Base-by-base conservation (phyloP, 1,140 invertebrate genomes). In the Liolophura sinensis region DNA sequence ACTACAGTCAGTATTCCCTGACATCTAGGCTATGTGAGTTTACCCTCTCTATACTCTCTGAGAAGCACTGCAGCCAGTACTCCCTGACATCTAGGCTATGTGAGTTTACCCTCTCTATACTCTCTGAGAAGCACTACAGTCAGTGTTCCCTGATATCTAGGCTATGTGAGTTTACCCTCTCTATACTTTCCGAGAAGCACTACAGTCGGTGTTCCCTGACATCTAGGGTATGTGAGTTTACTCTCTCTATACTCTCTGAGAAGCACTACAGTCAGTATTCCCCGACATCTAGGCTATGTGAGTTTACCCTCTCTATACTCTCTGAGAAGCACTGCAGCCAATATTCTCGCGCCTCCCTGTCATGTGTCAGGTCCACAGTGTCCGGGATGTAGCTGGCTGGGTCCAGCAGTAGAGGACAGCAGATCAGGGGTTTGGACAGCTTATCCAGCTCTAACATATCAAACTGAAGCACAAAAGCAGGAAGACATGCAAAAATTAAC, bases 261-360 rank as follows among this genome's bases (percentile, higher is more conserved):
- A 98, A 93, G 80, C 94, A 96, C 60, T 90, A 87, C 57, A 98
- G 85, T 96, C 96, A 98, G 85, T 98, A 98, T 70, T 92, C 89
- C 74, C 94, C 88, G 22, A 95, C 95, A 82, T 93, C 92, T 70
- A 87, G 86, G 85, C 97, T 93, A 75, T 90, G 87, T 57, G 91
- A n/a, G n/a, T n/a, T 56, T 71, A 87, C 86, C 76, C 85, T 84
- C 24, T 81, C 78, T 40, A 84, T 82, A 56, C 93, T 90, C 73
- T 93, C 90, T 79, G 94, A 90, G 79, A 98, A 93, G 80, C 94
- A 96, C 61, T 90, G 87, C 56, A 98, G 85, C 96, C 96, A 98
- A 85, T 98, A 98, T 70, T 92, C 89, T 74, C 94, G 88, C 22
- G 95, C 95, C 83, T 93, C 92, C 70, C 87, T 86, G 85, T 97